Percentiles rank a stretch among this genome's conserved stretches.
Evolutionary conservation across 2,888 invertebrate genomes (phyloP).

Genomic region (Chrysotoxum bicinctum): DNA sequence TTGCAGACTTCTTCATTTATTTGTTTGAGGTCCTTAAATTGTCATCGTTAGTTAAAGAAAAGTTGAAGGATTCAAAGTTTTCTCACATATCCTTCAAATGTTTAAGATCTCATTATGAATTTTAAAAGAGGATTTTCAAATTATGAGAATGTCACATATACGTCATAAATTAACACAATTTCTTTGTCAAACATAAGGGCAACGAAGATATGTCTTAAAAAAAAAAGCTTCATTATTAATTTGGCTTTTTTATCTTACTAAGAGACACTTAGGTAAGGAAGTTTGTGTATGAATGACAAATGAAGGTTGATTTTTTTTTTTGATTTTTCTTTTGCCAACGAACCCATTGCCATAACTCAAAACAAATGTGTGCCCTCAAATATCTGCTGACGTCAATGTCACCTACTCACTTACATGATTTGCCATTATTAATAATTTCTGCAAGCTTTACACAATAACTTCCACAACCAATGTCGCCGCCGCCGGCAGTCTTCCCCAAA

Average conservation of each 20-base stretch:
- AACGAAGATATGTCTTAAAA: no score
- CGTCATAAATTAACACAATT: neutral
- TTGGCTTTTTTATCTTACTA: neutral
- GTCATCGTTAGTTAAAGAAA: slow-evolving; percentile 4
- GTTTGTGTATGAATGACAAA: neutral
- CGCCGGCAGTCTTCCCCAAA: neutral
- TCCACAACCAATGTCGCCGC: neutral
- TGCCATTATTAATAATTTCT: neutral
- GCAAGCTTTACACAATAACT: neutral
- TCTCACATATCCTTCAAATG: neutral
- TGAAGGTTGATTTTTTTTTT: neutral
- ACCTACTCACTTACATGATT: neutral
- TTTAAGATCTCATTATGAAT: neutral
- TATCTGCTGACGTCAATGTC: neutral
- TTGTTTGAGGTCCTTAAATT: neutral
- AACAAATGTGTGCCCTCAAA: neutral
- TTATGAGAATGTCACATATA: neutral
- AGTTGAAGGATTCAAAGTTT: neutral
- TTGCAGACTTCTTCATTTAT: neutral
- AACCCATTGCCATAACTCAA: neutral
- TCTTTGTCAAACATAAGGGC: no score
- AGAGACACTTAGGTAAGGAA: neutral
- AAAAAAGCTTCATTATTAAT: neutral
- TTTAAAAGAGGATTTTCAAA: neutral
- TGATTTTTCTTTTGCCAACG: neutral